Conservation (phyloP, 1,140 invertebrate species). For the Drosophila repletoides region DNA sequence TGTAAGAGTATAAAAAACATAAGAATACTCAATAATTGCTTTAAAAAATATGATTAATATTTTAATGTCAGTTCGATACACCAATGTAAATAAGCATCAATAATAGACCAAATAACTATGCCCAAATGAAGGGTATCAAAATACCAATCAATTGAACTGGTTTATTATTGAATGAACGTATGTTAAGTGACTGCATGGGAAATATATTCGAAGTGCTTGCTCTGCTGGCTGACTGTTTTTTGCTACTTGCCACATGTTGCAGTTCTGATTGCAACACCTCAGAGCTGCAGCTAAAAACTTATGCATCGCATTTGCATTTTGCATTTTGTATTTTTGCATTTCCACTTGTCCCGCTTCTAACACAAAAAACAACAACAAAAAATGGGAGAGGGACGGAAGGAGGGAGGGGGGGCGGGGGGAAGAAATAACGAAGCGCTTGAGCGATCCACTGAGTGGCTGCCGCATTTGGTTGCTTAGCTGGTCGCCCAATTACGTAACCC, state of each 20-base stretch:
- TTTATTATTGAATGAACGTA: too few species aligned
- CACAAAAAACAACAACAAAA: constrained; percentile 33
- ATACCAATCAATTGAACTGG: too few species aligned
- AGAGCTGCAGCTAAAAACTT: constrained; percentile 3
- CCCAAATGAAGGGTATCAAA: too few species aligned
- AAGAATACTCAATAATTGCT: too few species aligned
- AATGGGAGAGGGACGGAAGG: background rate
- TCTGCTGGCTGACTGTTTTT: too few species aligned
- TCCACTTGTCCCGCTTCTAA: constrained; percentile 46
- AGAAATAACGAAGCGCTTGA: constrained; percentile 56
- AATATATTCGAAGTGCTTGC: too few species aligned
- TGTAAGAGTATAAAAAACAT: too few species aligned
- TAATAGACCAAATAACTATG: too few species aligned
- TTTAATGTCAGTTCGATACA: too few species aligned
- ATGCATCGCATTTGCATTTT: constrained; percentile 26
- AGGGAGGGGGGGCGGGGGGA: background rate
- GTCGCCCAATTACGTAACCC: constrained; percentile 48
- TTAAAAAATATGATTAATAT: too few species aligned
- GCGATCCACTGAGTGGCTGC: constrained; percentile 51
- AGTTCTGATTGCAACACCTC: constrained; percentile 39
- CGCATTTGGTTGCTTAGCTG: constrained; percentile 50
- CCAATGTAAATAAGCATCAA: too few species aligned
- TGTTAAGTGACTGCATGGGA: too few species aligned
- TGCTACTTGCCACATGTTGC: constrained; percentile 9
- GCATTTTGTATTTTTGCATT: constrained; percentile 37